Base-by-base conservation (phyloP, 2,888 invertebrate genomes). In the Phoenoteleia sp. region DNA sequence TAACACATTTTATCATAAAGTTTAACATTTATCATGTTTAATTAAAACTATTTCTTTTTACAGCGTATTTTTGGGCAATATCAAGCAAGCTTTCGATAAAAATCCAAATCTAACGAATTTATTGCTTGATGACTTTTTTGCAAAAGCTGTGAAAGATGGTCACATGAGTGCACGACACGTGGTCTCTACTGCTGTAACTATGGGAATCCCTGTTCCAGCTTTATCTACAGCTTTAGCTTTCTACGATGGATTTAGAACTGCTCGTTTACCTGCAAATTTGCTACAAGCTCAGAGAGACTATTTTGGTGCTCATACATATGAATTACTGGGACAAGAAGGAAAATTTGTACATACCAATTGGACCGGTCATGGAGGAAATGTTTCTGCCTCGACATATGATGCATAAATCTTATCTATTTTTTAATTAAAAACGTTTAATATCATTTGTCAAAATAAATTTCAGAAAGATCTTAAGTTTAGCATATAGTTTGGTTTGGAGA, bases 281-380 rank as follows among this genome's bases (percentile, higher is more conserved):
- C 95, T 99, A 77, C 99, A 99, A 95, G 99, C 99, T 0, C 99
- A 99, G 94, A 95, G 99, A 39, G 99, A 99, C 94, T 99, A 99
- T 94, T 99, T 99, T 92, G 99, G 99, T 0, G 99, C 99, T 0
- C 99, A 99, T 94, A 99, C 99, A 0, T 99, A 99, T 92, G 99
- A 99, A 94, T 94, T 99, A 71, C 94, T 98, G 71, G 95, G 95
- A 3, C 94, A 97, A 84, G 99, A 99, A 52, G 99, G 99, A 3
- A 96, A 95, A 88, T 99, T 97, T 93, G 96, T 98, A 2, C 99
- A 99, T 94, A 99, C 99, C 85, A 99, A 99, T 94, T 99, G 99
- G 99, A 99, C 99, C 9, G 99, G 99, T 13, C 98, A 98, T 89
- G 99, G 99, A 29, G 99, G 99, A 82, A 97, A 98, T 91, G 98